Evolutionary conservation across 2,888 invertebrate genomes (phyloP).

Genomic region (Cosmopolites sordidus): DNA sequence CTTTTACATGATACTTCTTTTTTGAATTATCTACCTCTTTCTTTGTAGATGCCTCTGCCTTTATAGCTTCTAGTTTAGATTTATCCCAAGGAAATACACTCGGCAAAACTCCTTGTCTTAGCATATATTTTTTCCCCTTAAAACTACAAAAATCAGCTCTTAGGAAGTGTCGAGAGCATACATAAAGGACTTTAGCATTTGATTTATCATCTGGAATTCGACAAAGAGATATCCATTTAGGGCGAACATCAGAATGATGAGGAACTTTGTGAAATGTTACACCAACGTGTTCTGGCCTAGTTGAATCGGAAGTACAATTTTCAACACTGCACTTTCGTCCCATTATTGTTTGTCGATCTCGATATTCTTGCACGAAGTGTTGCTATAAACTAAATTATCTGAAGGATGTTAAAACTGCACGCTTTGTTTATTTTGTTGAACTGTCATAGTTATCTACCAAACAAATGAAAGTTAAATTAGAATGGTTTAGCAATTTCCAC

Average conservation of each 20-base stretch:
- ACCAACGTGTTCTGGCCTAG: conserved; percentile 60
- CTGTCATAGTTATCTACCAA: too few species aligned
- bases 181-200: conserved; percentile 57
- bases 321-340: conserved; percentile 62
- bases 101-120: conserved; percentile 67
- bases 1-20: conserved; percentile 4
- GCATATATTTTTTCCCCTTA: conserved; percentile 65
- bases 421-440: too few species aligned
- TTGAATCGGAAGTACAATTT: conserved; percentile 60
- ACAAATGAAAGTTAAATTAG: too few species aligned
- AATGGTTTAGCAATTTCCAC: too few species aligned
- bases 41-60: conserved; percentile 33
- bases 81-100: conserved; percentile 66
- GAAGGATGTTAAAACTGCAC: too few species aligned
- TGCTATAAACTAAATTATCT: too few species aligned
- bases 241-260: conserved; percentile 56
- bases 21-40: conserved; percentile 23
- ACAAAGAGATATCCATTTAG: conserved; percentile 64
- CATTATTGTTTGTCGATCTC: conserved; percentile 46
- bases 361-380: too few species aligned
- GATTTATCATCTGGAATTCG: conserved; percentile 54
- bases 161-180: conserved; percentile 73
- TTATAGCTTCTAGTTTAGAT: conserved; percentile 40
- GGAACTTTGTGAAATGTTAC: conserved; percentile 75
- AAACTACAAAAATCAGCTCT: conserved; percentile 68